Base-by-base conservation (phyloP, 1,140 invertebrate species). In the Drosophila tristis region DNA sequence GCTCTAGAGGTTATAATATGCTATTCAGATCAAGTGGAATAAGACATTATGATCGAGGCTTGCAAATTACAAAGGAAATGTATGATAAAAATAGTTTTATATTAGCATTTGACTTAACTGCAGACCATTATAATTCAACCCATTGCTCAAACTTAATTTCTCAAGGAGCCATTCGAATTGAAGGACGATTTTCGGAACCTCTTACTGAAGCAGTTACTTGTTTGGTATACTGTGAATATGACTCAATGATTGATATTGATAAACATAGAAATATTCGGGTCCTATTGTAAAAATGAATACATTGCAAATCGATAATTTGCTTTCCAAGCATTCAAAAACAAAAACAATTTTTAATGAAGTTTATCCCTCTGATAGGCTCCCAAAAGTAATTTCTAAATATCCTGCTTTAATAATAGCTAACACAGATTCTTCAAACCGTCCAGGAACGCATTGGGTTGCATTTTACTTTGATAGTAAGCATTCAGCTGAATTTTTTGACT, bases 11-110 rank as follows among this genome's bases (percentile, higher is more conserved):
- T 2, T 50, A 60, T 26, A 42, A 39, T 25, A 60, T 50, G 44
- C 6, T 48, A 23, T 26, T 60, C 7, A 57, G 6, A 42, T 2
- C 16, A 4, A 43, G 13, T 42, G 57, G n/a, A 49, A 60, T 59
- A 49, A 49, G 39, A 48, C 31, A 60, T 49, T 60, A 48, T 15
- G 31, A 56, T 35, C 9, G 45, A 25, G 57, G 57, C 2, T 31
- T 59, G 7, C 44, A 59, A 59, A 48, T 48, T 5, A 35, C 44
- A 31, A 47, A 39, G n/a, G 39, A 56, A 39, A 42, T 49, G 16
- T 60, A 49, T 48, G 20, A 49, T 49, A 39, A 9, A 35, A 49
- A 49, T 4, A 25, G 29, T 60, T 49, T 60, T 35, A 49, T 49
- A 60, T 49, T 39, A 49, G 29, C 16, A 16, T 49, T 49, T 49